These are phyloP conservation scores for Conopomorpha cramerella DNA, from an alignment of 1,140 invertebrate genomes.

Conservation along the genomic window DNA sequence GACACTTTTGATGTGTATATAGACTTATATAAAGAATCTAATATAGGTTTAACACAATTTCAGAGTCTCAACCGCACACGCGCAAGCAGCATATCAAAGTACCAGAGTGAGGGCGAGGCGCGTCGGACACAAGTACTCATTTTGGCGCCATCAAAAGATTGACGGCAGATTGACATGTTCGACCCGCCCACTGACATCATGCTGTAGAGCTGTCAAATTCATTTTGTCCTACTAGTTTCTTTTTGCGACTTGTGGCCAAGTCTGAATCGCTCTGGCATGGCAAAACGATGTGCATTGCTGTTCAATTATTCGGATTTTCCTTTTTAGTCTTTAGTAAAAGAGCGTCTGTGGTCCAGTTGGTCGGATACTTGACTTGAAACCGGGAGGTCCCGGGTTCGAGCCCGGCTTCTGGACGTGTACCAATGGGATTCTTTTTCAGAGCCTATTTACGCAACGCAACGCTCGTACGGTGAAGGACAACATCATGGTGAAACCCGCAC, in stretches of 20 bases:
- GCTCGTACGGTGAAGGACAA: too few species aligned
- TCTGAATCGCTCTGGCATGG: conserved; percentile 7
- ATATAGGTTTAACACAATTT: conserved; percentile 6
- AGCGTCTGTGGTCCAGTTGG: too few species aligned
- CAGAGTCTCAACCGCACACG: conserved; percentile 37
- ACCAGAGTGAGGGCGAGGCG: conserved; percentile 9
- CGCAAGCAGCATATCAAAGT: conserved; percentile 24
- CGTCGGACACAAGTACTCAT: conserved; percentile 37
- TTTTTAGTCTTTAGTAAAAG: too few species aligned
- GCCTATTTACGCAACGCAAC: too few species aligned
- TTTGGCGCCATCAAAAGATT: conserved; percentile 27
- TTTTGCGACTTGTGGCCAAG: conserved; percentile 2
- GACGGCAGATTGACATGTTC: conserved; percentile 17
- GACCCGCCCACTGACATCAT: conserved; percentile 33
- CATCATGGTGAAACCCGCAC: too few species aligned
- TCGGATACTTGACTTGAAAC: too few species aligned
- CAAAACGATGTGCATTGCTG: too few species aligned
- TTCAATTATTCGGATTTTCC: too few species aligned
- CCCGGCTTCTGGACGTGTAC: too few species aligned
- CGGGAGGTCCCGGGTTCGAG: too few species aligned
- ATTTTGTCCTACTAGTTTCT: not conserved
- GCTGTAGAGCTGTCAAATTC: conserved; percentile 17
- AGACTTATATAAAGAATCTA: not conserved
- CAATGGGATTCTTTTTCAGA: too few species aligned
- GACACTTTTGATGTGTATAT: not conserved